A percentile compares a stretch with the other conserved stretches of the same genome.
Conservation (phyloP, 2,113 vertebrate species). For the Danio rerio region GRCz12tu NC_133197.1:20197001-20197500, state of each 20-base stretch:
- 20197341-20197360: slow-evolving; percentile 34
- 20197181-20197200: slow-evolving; percentile 69
- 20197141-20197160: slow-evolving; percentile 13
- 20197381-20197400: slow-evolving; percentile 6
- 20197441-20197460: neutral
- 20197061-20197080: neutral
- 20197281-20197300: slow-evolving; percentile 62
- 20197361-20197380: slow-evolving; percentile 43
- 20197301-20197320: slow-evolving; percentile 52
- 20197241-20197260: slow-evolving; percentile 71
- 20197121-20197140: slow-evolving; percentile 16
- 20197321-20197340: slow-evolving; percentile 8
- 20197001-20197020: neutral
- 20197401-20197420: neutral
- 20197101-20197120: too few relatives aligned
- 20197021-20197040: neutral
- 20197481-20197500: neutral
- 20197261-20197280: slow-evolving; percentile 65
- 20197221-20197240: slow-evolving; percentile 60
- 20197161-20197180: slow-evolving; percentile 62
- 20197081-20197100: neutral
- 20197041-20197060: neutral
- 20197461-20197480: neutral
- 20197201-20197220: slow-evolving; percentile 73
- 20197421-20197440: neutral